Conservation (phyloP, 2,888 invertebrate species). For the Ectemnius lituratus region DNA sequence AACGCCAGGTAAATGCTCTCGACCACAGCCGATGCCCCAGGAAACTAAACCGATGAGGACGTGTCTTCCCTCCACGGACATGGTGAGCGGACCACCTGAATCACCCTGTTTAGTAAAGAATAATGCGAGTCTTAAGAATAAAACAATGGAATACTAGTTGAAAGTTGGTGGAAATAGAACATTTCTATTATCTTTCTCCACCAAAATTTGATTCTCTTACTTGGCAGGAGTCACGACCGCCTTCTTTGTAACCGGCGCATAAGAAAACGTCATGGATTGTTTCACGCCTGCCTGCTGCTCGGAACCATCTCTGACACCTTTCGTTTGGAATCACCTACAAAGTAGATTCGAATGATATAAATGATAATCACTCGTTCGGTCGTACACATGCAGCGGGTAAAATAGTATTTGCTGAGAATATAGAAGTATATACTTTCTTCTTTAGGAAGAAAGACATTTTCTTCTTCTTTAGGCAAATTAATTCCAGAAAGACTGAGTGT, state of each 20-base stretch:
- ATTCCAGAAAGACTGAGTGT: too few relatives aligned
- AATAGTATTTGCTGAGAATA: too few relatives aligned
- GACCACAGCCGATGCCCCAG: constrained; percentile 95
- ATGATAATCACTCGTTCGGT: not conserved
- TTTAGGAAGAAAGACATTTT: too few relatives aligned
- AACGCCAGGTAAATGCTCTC: constrained; percentile 93
- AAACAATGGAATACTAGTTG: too few relatives aligned
- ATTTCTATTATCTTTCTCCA: not conserved
- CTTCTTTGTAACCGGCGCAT: constrained; percentile 96
- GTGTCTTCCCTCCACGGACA: constrained; percentile 90
- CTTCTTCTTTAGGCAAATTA: too few relatives aligned
- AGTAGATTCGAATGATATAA: not conserved
- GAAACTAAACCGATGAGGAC: constrained; percentile 93
- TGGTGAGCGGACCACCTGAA: constrained; percentile 93
- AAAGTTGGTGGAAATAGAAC: too few relatives aligned
- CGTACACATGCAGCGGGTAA: too few relatives aligned
- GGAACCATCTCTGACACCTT: constrained; percentile 94
- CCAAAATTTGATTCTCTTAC: constrained; percentile 65
- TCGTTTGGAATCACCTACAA: constrained; percentile 88
- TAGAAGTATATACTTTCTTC: too few relatives aligned
- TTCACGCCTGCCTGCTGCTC: constrained; percentile 92
- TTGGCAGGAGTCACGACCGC: constrained; percentile 82
- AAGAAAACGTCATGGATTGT: constrained; percentile 96
- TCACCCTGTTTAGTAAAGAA: constrained; percentile 76
- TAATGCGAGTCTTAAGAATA: too few relatives aligned